Base-by-base conservation (phyloP, 2,113 vertebrate genomes). In the Spilogale gracilis region DNA sequence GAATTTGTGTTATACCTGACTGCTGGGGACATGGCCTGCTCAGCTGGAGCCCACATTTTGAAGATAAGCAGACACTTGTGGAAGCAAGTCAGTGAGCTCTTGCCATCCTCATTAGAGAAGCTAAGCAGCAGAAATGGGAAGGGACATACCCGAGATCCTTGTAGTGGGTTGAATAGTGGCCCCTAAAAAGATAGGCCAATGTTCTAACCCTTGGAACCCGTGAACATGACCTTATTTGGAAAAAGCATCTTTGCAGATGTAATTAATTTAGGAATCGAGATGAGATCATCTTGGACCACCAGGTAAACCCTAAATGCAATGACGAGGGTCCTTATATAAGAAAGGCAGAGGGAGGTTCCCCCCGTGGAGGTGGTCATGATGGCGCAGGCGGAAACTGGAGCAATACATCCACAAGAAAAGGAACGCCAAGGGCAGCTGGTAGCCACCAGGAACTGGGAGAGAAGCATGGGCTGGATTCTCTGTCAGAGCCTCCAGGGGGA, bases 381-480 rank as follows among this genome's bases (percentile, higher is more conserved):
- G 45, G 27, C 6, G 1, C 25, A 63, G n/a, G 21, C 61, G 63
- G 67, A 69, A 67, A 58, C 2, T 11, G 54, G 38, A 92, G n/a
- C 16, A 8, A 48, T 12, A 2, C 14, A 3, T 79, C 86, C 38
- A 16, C 12, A 63, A 54, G 61, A 32, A 80, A 52, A 45, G 61
- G 45, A 84, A 8, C 0, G 0, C 17, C 21, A 12, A 6, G 45
- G 9, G 27, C 12, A 30, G 20, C n/a, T 14, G 5, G 61, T 21
- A 79, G 61, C 73, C 71, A 10, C 71, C 52, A 21, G 67, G 50
- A 50, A 27, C 60, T 2, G 21, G 60, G 50, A 83, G 90, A 65
- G 56, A 87, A 56, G 32, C 69, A 6, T 21, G 7, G 80, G 23
- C n/a, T 1, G 2, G n/a, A 32, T 23, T 78, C 32, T 65, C 27